Evolutionary conservation across 2,797 vertebrate genomes (phyloP).

Genomic region (Phaenicophaeus curvirostris): DNA sequence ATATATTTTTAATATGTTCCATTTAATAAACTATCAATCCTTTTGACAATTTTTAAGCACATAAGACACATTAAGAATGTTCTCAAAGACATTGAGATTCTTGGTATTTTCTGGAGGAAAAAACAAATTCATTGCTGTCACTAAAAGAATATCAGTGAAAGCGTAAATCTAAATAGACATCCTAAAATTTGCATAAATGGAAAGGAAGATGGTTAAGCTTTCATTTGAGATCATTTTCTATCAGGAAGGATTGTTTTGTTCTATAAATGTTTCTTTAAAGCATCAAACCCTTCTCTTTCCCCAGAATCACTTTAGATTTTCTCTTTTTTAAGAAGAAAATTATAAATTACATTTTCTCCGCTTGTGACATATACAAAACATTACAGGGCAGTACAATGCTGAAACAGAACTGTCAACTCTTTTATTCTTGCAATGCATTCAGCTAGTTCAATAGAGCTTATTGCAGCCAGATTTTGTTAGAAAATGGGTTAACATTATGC

Average conservation of each 20-base stretch:
- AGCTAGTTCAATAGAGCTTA: not conserved
- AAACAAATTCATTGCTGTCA: accelerated
- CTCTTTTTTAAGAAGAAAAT: not conserved
- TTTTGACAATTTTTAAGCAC: not conserved
- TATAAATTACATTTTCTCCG: not conserved
- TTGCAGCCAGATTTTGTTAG: not conserved
- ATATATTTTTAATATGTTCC: not conserved
- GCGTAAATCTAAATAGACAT: not conserved
- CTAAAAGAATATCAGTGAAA: not conserved
- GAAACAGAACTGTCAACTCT: not conserved
- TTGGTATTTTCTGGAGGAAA: not conserved
- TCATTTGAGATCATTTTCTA: not conserved
- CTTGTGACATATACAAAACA: not conserved
- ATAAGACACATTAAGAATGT: not conserved
- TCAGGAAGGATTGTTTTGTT: not conserved
- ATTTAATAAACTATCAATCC: not conserved
- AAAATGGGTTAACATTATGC: slow-evolving; percentile 10
- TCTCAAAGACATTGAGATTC: not conserved
- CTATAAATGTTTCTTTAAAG: not conserved
- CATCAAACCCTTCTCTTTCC: not conserved
- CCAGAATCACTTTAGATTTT: not conserved
- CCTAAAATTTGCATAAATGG: not conserved
- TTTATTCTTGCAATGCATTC: not conserved
- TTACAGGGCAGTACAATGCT: not conserved
- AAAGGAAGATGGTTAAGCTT: not conserved